These are phyloP conservation scores for Antitype chi DNA, from an alignment of 2,888 invertebrate genomes.

Conservation along the genomic window DNA sequence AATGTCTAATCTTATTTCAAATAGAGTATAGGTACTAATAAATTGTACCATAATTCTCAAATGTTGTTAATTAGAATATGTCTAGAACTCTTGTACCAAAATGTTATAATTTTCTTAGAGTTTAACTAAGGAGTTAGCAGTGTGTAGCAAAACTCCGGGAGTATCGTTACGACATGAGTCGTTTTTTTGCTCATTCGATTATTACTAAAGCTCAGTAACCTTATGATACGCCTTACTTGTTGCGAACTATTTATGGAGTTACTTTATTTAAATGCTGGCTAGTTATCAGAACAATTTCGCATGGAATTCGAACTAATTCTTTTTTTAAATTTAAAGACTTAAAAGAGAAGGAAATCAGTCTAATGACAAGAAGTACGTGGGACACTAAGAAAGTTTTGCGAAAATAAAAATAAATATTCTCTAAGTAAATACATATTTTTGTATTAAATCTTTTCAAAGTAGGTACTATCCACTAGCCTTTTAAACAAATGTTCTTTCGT, in stretches of 20 bases:
- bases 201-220: constrained; percentile 67
- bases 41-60: neutral
- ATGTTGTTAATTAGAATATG: neutral
- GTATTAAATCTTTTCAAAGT: no score
- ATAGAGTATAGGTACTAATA: neutral
- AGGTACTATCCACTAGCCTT: no score
- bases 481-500: no score
- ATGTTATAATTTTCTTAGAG: neutral
- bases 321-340: no score
- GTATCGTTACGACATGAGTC: constrained; percentile 68
- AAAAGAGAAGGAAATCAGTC: neutral
- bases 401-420: no score
- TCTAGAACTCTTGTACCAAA: no score
- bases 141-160: constrained; percentile 61
- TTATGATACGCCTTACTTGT: constrained; percentile 67
- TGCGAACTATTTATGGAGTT: constrained; percentile 48
- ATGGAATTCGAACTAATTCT: neutral
- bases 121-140: constrained; percentile 25
- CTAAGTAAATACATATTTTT: no score
- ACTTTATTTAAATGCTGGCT: constrained; percentile 43
- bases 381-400: no score
- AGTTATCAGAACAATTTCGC: neutral
- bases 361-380: no score
- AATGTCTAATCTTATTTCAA: no score
- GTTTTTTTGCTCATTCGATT: constrained; percentile 73